Evolutionary conservation across 2,113 vertebrate species (phyloP).

Genomic region (Coreoperca whiteheadi): DNA sequence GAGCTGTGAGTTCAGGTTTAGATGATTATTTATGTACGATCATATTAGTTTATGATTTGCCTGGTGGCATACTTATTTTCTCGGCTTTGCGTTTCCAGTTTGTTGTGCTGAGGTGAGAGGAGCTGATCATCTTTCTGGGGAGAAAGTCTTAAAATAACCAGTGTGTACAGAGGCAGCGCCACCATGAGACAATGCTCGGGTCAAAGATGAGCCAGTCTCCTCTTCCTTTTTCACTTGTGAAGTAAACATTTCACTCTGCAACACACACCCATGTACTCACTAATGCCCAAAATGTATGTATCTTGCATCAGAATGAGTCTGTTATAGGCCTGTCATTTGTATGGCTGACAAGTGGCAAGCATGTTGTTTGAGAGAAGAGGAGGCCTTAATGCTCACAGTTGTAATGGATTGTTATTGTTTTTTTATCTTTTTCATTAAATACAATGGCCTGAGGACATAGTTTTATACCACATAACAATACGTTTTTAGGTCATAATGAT

Average conservation of each 20-base stretch:
- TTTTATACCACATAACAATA: background rate
- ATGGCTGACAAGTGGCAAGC: constrained; percentile 1
- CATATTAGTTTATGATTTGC: background rate
- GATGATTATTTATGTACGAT: constrained; percentile 13
- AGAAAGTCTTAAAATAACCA: constrained; percentile 79
- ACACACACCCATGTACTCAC: constrained; percentile 63
- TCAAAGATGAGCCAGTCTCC: constrained; percentile 81
- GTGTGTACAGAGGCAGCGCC: constrained; percentile 72
- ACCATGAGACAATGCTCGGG: constrained; percentile 81
- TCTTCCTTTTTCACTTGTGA: constrained; percentile 80
- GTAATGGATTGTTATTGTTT: background rate
- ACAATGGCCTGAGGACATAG: background rate
- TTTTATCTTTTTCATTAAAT: background rate
- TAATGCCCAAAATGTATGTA: constrained; percentile 25
- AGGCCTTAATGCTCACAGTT: background rate
- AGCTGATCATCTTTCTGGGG: constrained; percentile 66
- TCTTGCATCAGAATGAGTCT: background rate
- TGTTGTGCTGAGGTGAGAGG: constrained; percentile 25
- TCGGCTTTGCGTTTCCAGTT: background rate
- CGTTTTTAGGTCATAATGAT: background rate
- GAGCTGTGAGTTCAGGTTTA: constrained; percentile 2
- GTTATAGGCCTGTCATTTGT: background rate
- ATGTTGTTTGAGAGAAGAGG: background rate
- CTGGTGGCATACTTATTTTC: constrained; percentile 28
- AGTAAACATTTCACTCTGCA: constrained; percentile 78